A percentile compares a stretch with the other conserved stretches of the same genome.
Conservation (phyloP, 2,113 vertebrate species). For the Lichenostomus cassidix region DNA sequence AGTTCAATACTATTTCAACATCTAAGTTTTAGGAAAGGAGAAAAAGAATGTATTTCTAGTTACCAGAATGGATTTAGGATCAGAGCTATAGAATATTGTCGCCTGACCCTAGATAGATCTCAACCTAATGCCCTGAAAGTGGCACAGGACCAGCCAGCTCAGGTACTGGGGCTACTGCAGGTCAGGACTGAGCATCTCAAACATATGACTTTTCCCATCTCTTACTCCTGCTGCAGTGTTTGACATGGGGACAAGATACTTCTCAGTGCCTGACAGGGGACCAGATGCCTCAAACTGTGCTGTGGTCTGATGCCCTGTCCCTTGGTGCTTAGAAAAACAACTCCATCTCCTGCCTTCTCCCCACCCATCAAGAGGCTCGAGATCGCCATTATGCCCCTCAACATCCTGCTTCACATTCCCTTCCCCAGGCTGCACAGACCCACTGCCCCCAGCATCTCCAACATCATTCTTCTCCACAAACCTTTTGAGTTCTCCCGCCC, state of each 20-base stretch:
- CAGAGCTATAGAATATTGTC: neutral
- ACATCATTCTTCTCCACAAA: neutral
- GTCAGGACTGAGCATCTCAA: neutral
- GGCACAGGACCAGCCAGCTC: neutral
- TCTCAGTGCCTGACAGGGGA: neutral
- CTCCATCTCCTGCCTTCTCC: neutral
- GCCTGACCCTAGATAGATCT: neutral
- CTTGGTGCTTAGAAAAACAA: neutral
- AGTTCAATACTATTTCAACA: neutral
- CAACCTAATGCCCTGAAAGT: neutral
- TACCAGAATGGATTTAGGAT: neutral
- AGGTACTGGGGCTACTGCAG: neutral
- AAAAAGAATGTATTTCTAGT: neutral
- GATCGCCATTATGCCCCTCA: neutral
- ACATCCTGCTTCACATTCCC: neutral
- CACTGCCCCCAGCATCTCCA: neutral
- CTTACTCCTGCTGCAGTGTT: neutral
- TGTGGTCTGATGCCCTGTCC: neutral
- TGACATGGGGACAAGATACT: neutral
- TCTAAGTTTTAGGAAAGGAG: neutral
- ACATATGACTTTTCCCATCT: neutral
- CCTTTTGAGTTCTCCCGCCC: accelerated
- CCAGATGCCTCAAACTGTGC: neutral
- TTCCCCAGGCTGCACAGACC: neutral
- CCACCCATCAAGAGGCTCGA: neutral